Percentiles rank a stretch among this genome's conserved stretches.
Conservation (phyloP, 2,888 invertebrate species). For the Leptothorax acervorum region DNA sequence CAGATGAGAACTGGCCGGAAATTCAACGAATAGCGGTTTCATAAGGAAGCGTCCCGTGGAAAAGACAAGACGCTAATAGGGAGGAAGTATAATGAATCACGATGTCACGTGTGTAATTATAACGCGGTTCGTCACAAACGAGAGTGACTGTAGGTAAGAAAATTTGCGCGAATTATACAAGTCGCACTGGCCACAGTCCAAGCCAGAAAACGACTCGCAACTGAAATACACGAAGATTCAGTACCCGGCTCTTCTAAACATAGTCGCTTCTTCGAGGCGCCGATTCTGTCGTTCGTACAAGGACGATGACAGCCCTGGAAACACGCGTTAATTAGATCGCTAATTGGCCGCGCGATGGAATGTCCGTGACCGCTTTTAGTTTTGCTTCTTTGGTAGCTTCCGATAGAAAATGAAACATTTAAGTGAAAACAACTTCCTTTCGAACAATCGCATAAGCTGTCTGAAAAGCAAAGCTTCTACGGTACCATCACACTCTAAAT, state of each 20-base stretch:
- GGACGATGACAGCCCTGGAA: slow-evolving; percentile 68
- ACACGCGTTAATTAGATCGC: slow-evolving; percentile 10
- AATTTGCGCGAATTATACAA: slow-evolving; percentile 79
- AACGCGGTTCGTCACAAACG: slow-evolving; percentile 73
- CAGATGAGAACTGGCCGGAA: slow-evolving; percentile 61
- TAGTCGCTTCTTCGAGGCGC: slow-evolving; percentile 69
- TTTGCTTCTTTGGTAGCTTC: background rate
- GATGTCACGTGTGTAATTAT: slow-evolving; percentile 76
- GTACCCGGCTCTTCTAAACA: slow-evolving; percentile 81
- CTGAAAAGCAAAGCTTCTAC: background rate
- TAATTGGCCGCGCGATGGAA: slow-evolving; percentile 15
- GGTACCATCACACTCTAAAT: background rate
- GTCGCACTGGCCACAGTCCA: slow-evolving; percentile 81
- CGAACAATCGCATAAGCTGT: background rate
- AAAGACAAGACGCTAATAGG: slow-evolving; percentile 9
- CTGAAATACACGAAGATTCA: slow-evolving; percentile 81
- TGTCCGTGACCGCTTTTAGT: slow-evolving; percentile 23
- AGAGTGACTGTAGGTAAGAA: slow-evolving; percentile 75
- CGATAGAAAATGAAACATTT: background rate
- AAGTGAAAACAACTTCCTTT: background rate
- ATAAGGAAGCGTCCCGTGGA: background rate
- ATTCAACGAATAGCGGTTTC: slow-evolving; percentile 49
- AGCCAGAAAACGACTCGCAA: slow-evolving; percentile 76
- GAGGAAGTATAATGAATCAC: slow-evolving; percentile 66
- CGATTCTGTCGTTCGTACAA: slow-evolving; percentile 66